Percentiles rank a stretch among this genome's conserved stretches.
Conservation (phyloP, 1,140 invertebrate species). For the Berghia stephanieae region DNA sequence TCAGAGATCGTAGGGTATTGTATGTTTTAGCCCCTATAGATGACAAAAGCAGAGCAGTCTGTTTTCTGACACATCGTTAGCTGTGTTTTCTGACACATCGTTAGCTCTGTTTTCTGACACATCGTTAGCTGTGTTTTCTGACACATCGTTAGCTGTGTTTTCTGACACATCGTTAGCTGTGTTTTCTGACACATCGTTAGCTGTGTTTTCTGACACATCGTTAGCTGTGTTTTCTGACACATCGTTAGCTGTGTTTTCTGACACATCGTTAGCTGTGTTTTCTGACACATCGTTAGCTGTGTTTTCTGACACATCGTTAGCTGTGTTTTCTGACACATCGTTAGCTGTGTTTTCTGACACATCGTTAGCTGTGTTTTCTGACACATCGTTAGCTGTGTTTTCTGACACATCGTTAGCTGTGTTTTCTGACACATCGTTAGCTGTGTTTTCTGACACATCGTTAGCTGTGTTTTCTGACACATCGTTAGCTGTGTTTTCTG, state of each 20-base stretch:
- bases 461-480: conserved; percentile 35
- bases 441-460: conserved; percentile 5
- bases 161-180: conserved; percentile 25
- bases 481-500: too few species aligned
- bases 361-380: conserved; percentile 35
- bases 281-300: too few species aligned
- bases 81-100: conserved; percentile 35
- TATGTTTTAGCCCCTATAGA: conserved; percentile 29
- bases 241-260: too few species aligned
- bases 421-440: too few species aligned
- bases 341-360: not conserved
- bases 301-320: conserved; percentile 21
- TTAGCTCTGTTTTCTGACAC: not conserved
- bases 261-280: conserved; percentile 31
- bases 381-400: too few species aligned
- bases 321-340: conserved; percentile 35
- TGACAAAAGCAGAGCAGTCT: conserved; percentile 18
- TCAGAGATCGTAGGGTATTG: conserved; percentile 16
- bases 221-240: conserved; percentile 35
- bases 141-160: too few species aligned
- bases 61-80: conserved; percentile 18
- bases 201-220: conserved; percentile 5
- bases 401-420: conserved; percentile 25
- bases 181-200: too few species aligned
- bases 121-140: conserved; percentile 35